Base-by-base conservation (phyloP, 2,113 vertebrate species). In the Podiceps cristatus region DNA sequence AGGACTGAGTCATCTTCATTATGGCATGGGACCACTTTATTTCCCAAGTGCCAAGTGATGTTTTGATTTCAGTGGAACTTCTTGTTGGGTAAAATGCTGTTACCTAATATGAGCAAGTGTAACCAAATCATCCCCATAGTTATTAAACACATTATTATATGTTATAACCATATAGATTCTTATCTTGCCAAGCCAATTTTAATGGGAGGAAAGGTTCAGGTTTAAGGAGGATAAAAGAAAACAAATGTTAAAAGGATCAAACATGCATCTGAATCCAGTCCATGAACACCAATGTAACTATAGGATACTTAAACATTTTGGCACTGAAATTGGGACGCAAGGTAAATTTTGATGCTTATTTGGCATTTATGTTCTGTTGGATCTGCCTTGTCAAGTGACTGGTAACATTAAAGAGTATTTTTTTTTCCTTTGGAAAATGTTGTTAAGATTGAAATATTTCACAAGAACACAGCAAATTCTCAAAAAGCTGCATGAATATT, bases 161-260 rank as follows among this genome's bases (percentile, higher is more conserved):
- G 49, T 53, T 76, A n/a, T 56, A 87, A 72, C 23, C 17, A 25
- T 42, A 87, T 1, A 87, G 76, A 79, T 75, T 56, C 45, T 64
- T 78, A 87, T 79, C 86, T 79, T 44, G 31, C 29, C 42, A 53
- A 89, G 42, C 2, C 58, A 58, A 27, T 90, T 85, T 90, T 73
- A 83, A 83, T 42, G 55, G 33, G 50, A 35, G 1, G 0, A 79
- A 86, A 95, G 24, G 62, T 90, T 94, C 64, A 72, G 29, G 64
- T 94, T 96, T 89, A 84, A 69, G 80, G 87, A 87, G 15, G n/a
- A 49, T 49, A 74, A 88, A 92, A 73, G 49, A 74, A 44, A 77
- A 22, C n/a, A 90, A 76, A 76, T 19, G 3, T 25, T 84, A n/a
- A 76, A 80, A 56, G 29, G 5, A 67, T 59, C 59, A 64, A 76